Base-by-base conservation (phyloP, 2,888 invertebrate genomes). In the Harpalus rufipes region DNA sequence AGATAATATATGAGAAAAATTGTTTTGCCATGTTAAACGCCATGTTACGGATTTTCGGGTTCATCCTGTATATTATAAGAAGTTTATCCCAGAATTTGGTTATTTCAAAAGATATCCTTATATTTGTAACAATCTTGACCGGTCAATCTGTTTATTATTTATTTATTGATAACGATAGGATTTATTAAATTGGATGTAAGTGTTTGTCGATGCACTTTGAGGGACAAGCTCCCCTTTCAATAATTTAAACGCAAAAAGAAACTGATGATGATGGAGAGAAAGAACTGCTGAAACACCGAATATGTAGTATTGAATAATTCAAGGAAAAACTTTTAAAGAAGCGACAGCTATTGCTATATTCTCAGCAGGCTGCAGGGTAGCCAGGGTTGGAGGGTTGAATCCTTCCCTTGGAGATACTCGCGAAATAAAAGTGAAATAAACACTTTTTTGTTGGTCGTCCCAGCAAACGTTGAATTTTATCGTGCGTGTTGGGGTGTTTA, bases 231-330 rank as follows among this genome's bases (percentile, higher is more conserved):
- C n/a, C 51, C 16, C 16, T 84, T 84, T 84, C 51, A 84, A 84
- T 84, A 65, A 84, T 84, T 83, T 83, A 83, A 16, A 81, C 10
- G 16, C 21, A 81, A 51, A 80, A 63, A 81, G 65, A 58, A 81
- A 63, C 82, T 72, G 72, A 84, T 84, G 76, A 63, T 80, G 80
- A 78, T 59, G 59, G 83, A n/a, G 41, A 63, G 21, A 65, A 78
- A 65, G 78, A 61, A 84, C 84, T 78, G 84, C 84, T 78, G 84
- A 84, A 84, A 84, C 84, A 84, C 65, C 78, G 84, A 84, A 78
- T 78, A 84, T 84, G 84, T 84, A 84, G 78, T 78, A 78, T 78
- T 84, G 84, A 84, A 84, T 84, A 76, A 84, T 84, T 84, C 84
- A 84, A 84, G 56, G 56, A 78, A 84, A 83, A 84, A 84, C 84